Base-by-base conservation (phyloP, 2,888 invertebrate genomes). In the Mimumesa dahlbomi region DNA sequence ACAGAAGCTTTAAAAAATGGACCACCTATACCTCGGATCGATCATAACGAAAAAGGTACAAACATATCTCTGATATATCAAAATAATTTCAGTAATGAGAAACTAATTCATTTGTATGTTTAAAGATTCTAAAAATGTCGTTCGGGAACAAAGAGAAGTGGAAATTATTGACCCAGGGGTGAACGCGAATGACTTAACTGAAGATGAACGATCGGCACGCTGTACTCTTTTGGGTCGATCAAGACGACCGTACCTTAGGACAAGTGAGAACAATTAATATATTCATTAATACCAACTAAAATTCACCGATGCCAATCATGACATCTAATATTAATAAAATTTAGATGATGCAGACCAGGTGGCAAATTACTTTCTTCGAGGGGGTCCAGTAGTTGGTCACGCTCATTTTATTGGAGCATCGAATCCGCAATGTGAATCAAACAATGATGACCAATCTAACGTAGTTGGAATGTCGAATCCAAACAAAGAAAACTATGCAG, bases 341-440 rank as follows among this genome's bases (percentile, higher is more conserved):
- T 49, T 25, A 87, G 88, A 54, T 14, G 83, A 85, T 75, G 82
- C 81, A 18, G 76, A 85, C 45, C 78, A 77, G 42, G 75, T 88
- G 14, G 83, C 84, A 5, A 79, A 80, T 14, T 88, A 88, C 68
- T 88, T 88, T 61, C 62, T 82, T 53, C 73, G 67, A 14, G 83
- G 80, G 34, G 87, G 87, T 9, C 82, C 84, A 2, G 21, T 59
- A 9, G 57, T 59, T 25, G 83, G 82, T 13, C 61, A 63, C 29
- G 43, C 68, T 7, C 76, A 81, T 50, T 75, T 82, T 25, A 5
- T 56, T 18, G 19, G 31, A 38, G 21, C 43, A 6, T 38, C 48
- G 16, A 54, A 74, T 46, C 34, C 31, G 11, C 14, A 38, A 25
- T 48, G 43, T 13, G 18, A 56, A 31, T 4, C 36, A 29, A 40